Conservation (phyloP, 2,797 vertebrate genomes). For the Peromyscus eremicus region DNA sequence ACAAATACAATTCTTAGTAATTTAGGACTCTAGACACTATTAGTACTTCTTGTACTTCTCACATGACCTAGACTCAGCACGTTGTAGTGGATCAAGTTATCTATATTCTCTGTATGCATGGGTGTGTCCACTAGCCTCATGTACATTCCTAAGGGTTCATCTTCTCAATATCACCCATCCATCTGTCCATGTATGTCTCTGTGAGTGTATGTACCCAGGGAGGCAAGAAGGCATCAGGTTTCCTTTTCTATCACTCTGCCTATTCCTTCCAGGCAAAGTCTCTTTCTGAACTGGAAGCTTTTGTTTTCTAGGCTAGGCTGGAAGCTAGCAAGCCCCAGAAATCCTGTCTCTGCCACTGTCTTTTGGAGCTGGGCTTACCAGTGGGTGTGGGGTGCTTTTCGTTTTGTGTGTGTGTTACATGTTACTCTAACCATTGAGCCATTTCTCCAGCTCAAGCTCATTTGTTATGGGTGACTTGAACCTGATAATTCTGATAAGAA, state of each 20-base stretch:
- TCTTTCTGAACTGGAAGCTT: background rate
- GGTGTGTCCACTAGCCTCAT: background rate
- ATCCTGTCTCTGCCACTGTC: background rate
- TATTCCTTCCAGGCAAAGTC: too few relatives aligned
- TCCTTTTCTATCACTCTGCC: background rate
- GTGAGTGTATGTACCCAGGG: background rate
- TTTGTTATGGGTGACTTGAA: background rate
- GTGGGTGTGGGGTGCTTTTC: background rate
- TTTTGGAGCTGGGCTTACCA: background rate
- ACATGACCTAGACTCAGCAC: background rate
- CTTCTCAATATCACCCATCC: background rate
- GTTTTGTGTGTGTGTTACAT: background rate
- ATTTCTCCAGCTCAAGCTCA: background rate
- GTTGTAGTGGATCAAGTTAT: background rate
- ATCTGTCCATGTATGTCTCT: background rate
- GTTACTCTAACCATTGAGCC: background rate
- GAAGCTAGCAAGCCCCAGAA: background rate
- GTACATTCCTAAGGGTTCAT: background rate
- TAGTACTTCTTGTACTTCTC: background rate
- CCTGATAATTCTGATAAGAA: constrained; percentile 7
- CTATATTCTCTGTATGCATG: background rate
- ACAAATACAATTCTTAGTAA: background rate
- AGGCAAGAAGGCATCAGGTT: background rate
- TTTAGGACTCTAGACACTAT: constrained; percentile 6
- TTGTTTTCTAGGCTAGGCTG: background rate